A percentile compares a stretch with the other conserved stretches of the same genome.
These are phyloP conservation scores for Nibea albiflora DNA, from an alignment of 2,113 vertebrate species.

Conservation along the genomic window DNA sequence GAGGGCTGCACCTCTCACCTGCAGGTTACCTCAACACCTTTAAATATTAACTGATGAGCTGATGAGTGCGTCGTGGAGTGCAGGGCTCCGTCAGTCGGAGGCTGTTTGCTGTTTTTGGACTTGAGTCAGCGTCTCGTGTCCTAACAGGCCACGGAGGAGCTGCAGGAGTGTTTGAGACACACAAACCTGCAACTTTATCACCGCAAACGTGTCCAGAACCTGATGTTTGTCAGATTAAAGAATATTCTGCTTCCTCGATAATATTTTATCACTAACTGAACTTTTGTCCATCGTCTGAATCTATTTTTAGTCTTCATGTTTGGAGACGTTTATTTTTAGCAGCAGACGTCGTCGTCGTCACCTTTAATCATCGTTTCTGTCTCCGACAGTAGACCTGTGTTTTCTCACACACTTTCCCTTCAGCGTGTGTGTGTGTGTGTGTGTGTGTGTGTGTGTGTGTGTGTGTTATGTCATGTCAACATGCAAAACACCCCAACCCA, in stretches of 20 bases:
- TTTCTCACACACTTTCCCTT: neutral
- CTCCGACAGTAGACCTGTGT: neutral
- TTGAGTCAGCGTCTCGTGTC: no score
- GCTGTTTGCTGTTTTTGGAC: no score
- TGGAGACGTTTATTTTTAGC: conserved; percentile 24
- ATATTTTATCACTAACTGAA: neutral
- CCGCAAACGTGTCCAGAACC: neutral
- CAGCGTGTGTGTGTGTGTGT: neutral
- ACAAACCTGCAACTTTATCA: no score
- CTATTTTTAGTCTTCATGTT: conserved; percentile 12
- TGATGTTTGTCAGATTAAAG: neutral
- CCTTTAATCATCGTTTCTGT: neutral
- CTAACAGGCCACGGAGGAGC: no score
- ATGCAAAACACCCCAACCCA: conserved; percentile 62
- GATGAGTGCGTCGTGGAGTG: no score
- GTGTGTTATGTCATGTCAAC: neutral
- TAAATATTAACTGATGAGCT: no score
- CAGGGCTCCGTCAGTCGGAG: no score
- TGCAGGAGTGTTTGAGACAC: no score
- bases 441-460: neutral
- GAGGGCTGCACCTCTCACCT: no score
- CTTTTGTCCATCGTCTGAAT: neutral
- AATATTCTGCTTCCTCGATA: neutral
- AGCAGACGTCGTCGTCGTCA: neutral
- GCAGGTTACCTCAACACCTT: no score